Evolutionary conservation across 2,113 vertebrate genomes (phyloP).

Genomic region (Laticauda colubrina): DNA sequence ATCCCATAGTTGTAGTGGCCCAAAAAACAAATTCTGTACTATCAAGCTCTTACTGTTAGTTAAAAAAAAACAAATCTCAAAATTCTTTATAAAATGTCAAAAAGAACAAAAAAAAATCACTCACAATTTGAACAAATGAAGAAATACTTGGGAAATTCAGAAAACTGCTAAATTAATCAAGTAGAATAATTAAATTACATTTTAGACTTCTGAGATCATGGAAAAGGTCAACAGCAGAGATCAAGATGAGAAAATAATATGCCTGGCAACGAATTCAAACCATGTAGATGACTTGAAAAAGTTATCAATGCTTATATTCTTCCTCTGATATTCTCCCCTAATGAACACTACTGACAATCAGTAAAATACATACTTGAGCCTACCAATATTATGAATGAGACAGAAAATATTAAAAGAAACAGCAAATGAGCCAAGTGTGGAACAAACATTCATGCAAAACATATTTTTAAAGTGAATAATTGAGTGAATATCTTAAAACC

Average conservation of each 20-base stretch:
- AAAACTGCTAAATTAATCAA: constrained; percentile 35
- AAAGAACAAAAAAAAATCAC: background rate
- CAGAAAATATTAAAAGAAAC: constrained; percentile 42
- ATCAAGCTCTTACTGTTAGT: background rate
- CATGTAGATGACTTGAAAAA: constrained; percentile 24
- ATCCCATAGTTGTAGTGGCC: background rate
- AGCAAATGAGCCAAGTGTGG: constrained; percentile 29
- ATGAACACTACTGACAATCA: constrained; percentile 43
- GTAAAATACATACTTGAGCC: constrained; percentile 42
- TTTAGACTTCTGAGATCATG: constrained; percentile 35
- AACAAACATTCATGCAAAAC: background rate
- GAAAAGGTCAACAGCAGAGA: constrained; percentile 26
- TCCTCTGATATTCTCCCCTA: constrained; percentile 26
- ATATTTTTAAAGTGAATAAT: background rate
- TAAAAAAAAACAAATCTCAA: background rate
- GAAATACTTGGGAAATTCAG: background rate
- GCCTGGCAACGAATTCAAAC: constrained; percentile 32
- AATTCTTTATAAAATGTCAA: background rate
- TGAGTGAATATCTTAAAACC: background rate
- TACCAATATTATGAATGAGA: constrained; percentile 36
- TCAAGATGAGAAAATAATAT: constrained; percentile 26
- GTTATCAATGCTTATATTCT: constrained; percentile 37
- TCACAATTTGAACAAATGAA: rapidly evolving
- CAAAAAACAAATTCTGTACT: background rate
- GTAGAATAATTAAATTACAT: background rate